Evolutionary conservation across 2,113 vertebrate species (phyloP).

Genomic region (Petaurus breviceps): DNA sequence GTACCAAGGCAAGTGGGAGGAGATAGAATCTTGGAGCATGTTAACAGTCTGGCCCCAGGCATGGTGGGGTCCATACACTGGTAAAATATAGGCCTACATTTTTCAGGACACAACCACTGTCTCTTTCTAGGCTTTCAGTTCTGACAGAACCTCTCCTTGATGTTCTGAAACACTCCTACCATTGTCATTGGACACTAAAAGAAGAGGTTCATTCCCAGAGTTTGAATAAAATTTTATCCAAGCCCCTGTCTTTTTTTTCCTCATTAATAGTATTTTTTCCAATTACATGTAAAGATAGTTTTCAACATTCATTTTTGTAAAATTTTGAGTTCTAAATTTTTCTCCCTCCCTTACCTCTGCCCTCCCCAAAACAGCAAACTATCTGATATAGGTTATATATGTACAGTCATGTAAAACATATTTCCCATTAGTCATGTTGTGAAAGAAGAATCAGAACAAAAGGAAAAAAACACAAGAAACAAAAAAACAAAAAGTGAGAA

Average conservation of each 20-base stretch:
- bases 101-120: not conserved
- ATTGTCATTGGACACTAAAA: not conserved
- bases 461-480: too few relatives aligned
- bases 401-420: too few relatives aligned
- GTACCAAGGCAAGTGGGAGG: not conserved
- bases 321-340: too few relatives aligned
- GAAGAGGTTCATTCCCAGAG: not conserved
- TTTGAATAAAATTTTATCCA: not conserved
- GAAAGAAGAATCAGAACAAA: too few relatives aligned
- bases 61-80: not conserved
- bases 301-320: too few relatives aligned
- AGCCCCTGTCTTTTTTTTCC: not conserved
- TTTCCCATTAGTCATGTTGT: too few relatives aligned
- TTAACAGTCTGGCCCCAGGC: not conserved
- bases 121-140: not conserved
- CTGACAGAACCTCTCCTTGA: not conserved
- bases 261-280: too few relatives aligned
- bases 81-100: not conserved
- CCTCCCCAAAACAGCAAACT: too few relatives aligned
- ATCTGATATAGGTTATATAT: too few relatives aligned
- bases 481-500: too few relatives aligned
- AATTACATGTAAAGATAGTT: too few relatives aligned
- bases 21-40: not conserved
- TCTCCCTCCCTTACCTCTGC: too few relatives aligned
- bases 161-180: not conserved